Conservation (phyloP, 2,113 vertebrate genomes). For the Zosterops borbonicus region DNA sequence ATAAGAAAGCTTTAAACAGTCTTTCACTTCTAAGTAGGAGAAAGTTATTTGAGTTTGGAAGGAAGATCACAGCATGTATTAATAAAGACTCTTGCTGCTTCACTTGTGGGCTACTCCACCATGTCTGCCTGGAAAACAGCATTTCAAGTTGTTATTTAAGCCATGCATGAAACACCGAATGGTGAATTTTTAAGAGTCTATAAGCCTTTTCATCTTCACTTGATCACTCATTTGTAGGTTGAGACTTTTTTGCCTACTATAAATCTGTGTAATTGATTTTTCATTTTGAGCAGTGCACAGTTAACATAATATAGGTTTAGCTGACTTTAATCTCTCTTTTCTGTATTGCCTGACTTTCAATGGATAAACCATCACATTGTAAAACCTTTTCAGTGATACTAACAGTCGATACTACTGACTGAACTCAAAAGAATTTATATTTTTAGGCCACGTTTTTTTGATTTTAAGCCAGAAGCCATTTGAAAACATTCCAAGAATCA, state of each 20-base stretch:
- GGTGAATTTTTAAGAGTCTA: neutral
- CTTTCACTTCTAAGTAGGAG: neutral
- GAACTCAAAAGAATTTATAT: neutral
- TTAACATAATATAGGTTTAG: neutral
- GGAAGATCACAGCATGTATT: neutral
- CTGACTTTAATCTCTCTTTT: neutral
- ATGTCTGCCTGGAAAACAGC: neutral
- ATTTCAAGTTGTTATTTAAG: neutral
- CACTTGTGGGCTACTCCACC: neutral
- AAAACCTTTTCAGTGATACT: neutral
- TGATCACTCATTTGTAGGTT: neutral
- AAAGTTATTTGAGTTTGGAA: neutral
- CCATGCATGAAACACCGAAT: neutral
- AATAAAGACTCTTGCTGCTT: neutral
- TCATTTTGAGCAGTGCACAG: neutral
- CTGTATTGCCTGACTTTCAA: neutral
- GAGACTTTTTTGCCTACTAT: neutral
- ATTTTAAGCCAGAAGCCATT: neutral
- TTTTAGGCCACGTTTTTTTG: neutral
- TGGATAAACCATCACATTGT: neutral
- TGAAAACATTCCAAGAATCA: neutral
- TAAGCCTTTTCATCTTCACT: neutral
- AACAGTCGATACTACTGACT: neutral
- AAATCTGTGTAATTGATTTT: neutral
- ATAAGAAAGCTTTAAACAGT: neutral